phyloP scores from a whole-genome alignment of 2,888 invertebrate genomes.

The Drosophila putrida region DNA sequence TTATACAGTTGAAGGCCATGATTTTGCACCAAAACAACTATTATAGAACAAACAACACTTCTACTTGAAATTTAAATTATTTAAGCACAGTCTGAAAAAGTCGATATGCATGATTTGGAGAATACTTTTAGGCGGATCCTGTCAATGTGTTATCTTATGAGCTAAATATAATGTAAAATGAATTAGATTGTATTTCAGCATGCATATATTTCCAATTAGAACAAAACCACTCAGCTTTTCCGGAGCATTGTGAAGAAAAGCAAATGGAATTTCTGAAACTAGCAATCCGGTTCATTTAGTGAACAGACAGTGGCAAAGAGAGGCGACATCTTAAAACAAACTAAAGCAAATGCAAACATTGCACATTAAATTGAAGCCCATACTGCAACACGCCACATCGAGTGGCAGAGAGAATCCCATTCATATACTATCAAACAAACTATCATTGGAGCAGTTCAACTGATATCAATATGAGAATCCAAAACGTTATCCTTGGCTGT shows the following conservation, averaged over 20 bases:
- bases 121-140: background rate
- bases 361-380: constrained; percentile 15
- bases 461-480: too few species aligned
- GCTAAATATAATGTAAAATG: constrained; percentile 2
- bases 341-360: constrained; percentile 16
- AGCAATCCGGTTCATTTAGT: constrained; percentile 16
- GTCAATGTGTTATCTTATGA: constrained; percentile 3
- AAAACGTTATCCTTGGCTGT: too few species aligned
- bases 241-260: background rate
- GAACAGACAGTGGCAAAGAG: background rate
- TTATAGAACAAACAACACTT: background rate
- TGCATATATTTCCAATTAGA: constrained; percentile 1
- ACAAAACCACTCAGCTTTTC: background rate
- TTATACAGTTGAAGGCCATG: background rate
- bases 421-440: constrained; percentile 4
- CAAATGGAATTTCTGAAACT: constrained; percentile 13
- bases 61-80: background rate
- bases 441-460: too few species aligned
- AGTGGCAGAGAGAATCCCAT: constrained; percentile 4
- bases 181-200: background rate
- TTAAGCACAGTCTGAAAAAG: background rate
- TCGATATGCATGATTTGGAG: background rate
- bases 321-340: constrained; percentile 15
- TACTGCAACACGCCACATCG: constrained; percentile 14
- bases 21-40: background rate